Evolutionary conservation across 2,113 vertebrate genomes (phyloP).

Genomic region (Corvus moneduloides): DNA sequence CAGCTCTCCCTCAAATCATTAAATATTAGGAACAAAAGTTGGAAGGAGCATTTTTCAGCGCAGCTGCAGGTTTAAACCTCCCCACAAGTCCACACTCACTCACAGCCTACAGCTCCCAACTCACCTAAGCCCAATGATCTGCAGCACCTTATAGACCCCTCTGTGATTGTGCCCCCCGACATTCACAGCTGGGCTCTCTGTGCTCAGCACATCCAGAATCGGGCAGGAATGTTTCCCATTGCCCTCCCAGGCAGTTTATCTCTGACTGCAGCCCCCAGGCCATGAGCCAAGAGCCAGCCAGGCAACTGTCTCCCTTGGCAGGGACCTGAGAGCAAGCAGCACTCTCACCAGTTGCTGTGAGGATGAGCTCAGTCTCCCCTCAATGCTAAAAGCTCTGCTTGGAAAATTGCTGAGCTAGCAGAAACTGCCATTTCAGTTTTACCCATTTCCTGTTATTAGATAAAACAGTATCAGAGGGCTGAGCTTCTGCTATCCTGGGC

Average conservation of each 20-base stretch:
- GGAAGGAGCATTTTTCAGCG: not conserved
- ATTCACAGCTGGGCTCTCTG: not conserved
- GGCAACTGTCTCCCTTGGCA: not conserved
- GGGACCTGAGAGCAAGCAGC: not conserved
- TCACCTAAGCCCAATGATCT: not conserved
- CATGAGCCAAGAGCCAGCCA: not conserved
- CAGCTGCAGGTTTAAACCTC: not conserved
- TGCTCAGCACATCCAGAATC: not conserved
- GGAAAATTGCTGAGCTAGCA: slow-evolving; percentile 1
- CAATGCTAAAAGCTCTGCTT: not conserved
- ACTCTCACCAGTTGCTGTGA: not conserved
- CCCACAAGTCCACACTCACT: not conserved
- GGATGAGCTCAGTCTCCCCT: slow-evolving; percentile 1
- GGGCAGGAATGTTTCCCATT: not conserved
- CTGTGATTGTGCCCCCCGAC: not conserved
- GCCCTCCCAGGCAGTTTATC: not conserved
- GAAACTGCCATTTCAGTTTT: not conserved
- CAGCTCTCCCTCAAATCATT: not conserved
- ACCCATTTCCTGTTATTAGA: not conserved
- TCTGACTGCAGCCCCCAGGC: not conserved
- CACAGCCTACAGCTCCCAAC: not conserved
- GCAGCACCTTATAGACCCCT: not conserved
- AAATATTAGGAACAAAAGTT: not conserved
- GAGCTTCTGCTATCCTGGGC: not conserved
- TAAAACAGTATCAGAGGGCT: not conserved